phyloP scores from a whole-genome alignment of 2,797 vertebrate species.

The Phaenicophaeus curvirostris region DNA sequence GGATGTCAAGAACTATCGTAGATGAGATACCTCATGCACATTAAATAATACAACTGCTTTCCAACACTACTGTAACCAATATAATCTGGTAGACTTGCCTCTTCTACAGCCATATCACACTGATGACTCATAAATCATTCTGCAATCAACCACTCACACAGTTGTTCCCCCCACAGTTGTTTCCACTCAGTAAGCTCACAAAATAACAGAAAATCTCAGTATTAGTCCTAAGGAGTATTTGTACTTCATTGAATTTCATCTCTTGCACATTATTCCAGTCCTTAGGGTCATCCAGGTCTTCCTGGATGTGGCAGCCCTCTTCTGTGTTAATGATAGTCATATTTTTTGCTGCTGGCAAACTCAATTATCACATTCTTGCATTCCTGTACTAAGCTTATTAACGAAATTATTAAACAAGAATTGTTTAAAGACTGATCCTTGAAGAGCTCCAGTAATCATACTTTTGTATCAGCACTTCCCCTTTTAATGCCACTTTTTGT shows the following conservation, averaged over 20 bases:
- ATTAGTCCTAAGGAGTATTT: background rate
- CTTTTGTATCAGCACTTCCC: background rate
- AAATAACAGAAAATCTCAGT: background rate
- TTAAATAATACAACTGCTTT: background rate
- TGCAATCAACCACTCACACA: background rate
- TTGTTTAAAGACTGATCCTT: background rate
- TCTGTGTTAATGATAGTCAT: rapidly evolving
- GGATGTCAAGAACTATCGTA: background rate
- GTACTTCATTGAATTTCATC: background rate
- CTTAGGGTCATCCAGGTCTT: background rate
- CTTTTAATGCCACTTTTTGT: background rate
- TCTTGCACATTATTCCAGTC: background rate
- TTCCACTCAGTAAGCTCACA: background rate
- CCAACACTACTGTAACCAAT: background rate
- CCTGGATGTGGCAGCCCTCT: background rate
- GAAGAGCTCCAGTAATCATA: background rate
- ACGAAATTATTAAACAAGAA: background rate
- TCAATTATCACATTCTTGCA: background rate
- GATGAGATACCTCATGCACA: background rate
- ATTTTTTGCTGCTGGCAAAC: background rate
- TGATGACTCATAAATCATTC: background rate
- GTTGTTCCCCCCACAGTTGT: background rate
- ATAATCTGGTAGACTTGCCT: background rate
- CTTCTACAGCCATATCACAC: background rate
- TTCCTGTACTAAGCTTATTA: background rate